Evolutionary conservation across 2,888 invertebrate genomes (phyloP).

Genomic region (Eupithecia insigniata): DNA sequence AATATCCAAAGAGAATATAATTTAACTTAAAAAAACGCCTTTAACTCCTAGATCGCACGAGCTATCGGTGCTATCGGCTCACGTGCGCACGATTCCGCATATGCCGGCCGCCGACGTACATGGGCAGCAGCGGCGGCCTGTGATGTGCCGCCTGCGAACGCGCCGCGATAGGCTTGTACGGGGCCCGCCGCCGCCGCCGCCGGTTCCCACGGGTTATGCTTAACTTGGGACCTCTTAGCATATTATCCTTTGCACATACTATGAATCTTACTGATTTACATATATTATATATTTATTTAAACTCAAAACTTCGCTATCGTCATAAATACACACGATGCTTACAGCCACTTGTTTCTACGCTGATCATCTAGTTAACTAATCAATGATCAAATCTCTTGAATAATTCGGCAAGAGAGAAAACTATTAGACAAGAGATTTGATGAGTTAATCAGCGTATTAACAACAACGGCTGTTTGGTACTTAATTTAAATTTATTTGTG

Average conservation of each 20-base stretch:
- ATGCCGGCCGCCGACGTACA: slow-evolving; percentile 42
- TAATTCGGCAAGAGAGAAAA: neutral
- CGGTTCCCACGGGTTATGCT: slow-evolving; percentile 25
- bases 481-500: too few species aligned
- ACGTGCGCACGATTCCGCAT: slow-evolving; percentile 41
- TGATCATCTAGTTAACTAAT: neutral
- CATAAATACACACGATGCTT: neutral
- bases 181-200: slow-evolving; percentile 14
- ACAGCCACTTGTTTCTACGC: neutral
- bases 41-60: slow-evolving; percentile 10
- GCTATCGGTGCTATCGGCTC: slow-evolving; percentile 17
- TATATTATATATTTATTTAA: too few species aligned
- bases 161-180: slow-evolving; percentile 28
- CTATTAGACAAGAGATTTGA: neutral
- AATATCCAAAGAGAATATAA: too few species aligned
- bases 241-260: neutral
- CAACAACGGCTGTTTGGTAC: neutral
- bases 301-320: neutral
- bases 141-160: slow-evolving; percentile 43
- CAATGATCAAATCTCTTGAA: neutral
- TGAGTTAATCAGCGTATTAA: neutral
- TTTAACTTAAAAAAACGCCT: too few species aligned
- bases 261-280: neutral
- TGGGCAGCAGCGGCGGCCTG: slow-evolving; percentile 37
- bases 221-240: slow-evolving; percentile 9